Evolutionary conservation across 2,888 invertebrate genomes (phyloP).

Genomic region (Mimachlamys varia): DNA sequence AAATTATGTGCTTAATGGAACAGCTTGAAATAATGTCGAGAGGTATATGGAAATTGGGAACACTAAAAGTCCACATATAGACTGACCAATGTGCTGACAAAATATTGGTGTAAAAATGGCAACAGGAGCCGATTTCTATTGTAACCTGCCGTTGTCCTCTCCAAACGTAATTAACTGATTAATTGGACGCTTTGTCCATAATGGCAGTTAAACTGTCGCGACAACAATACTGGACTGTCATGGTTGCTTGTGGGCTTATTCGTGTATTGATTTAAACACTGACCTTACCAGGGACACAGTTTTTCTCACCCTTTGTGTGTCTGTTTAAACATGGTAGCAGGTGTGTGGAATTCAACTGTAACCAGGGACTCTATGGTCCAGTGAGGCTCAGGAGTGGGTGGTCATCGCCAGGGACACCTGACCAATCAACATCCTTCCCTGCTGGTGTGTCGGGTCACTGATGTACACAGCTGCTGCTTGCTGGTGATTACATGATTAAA

Average conservation of each 20-base stretch:
- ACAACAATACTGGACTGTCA: not conserved
- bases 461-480: constrained; percentile 6
- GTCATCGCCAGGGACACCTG: constrained; percentile 14
- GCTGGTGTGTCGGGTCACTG: not conserved
- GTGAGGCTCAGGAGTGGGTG: not conserved
- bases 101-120: constrained; percentile 8
- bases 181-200: not conserved
- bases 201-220: not conserved
- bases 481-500: not conserved
- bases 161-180: constrained; percentile 12
- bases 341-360: not conserved
- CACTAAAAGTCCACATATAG: not conserved
- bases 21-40: constrained; percentile 14
- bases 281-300: constrained; percentile 1
- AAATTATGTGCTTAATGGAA: not conserved
- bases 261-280: constrained; percentile 21
- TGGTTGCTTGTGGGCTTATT: not conserved
- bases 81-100: not conserved
- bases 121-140: not conserved
- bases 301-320: constrained; percentile 31
- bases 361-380: not conserved
- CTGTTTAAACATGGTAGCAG: constrained; percentile 11
- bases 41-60: not conserved
- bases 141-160: not conserved
- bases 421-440: not conserved